These are phyloP conservation scores for Peromyscus melanophrys DNA, from an alignment of 2,797 vertebrate species.

Conservation along the genomic window DNA sequence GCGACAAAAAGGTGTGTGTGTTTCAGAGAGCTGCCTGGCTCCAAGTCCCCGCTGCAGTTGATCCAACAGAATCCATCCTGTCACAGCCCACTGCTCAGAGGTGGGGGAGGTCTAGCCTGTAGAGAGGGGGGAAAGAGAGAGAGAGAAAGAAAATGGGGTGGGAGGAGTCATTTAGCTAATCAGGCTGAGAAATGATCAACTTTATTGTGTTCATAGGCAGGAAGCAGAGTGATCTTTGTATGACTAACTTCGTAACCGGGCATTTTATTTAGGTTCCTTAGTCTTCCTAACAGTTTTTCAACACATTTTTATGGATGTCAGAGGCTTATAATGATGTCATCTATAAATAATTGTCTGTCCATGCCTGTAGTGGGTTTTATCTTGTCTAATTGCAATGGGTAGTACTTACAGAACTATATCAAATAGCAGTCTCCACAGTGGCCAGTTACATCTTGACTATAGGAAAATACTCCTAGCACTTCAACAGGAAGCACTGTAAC, in stretches of 20 bases:
- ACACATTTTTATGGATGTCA: neutral
- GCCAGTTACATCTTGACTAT: neutral
- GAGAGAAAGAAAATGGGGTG: neutral
- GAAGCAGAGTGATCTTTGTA: neutral
- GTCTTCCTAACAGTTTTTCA: conserved; percentile 14
- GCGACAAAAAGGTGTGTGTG: conserved; percentile 70
- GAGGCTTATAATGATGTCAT: neutral
- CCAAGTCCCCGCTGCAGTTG: neutral
- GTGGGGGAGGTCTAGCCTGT: neutral
- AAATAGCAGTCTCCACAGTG: neutral
- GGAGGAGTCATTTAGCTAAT: neutral
- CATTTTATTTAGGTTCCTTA: neutral
- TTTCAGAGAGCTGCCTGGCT: neutral
- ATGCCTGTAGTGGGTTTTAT: neutral
- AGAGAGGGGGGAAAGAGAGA: neutral
- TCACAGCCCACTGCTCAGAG: conserved; percentile 22
- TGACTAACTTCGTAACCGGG: neutral
- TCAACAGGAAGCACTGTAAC: neutral
- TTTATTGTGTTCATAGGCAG: neutral
- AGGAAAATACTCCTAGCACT: conserved; percentile 2
- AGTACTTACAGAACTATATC: neutral
- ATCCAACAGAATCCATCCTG: neutral
- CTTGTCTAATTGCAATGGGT: neutral
- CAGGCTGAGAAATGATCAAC: neutral
- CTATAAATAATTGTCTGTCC: neutral